These are phyloP conservation scores for Neolamprologus variostigma DNA, from an alignment of 2,113 vertebrate species.

Conservation along the genomic window DNA sequence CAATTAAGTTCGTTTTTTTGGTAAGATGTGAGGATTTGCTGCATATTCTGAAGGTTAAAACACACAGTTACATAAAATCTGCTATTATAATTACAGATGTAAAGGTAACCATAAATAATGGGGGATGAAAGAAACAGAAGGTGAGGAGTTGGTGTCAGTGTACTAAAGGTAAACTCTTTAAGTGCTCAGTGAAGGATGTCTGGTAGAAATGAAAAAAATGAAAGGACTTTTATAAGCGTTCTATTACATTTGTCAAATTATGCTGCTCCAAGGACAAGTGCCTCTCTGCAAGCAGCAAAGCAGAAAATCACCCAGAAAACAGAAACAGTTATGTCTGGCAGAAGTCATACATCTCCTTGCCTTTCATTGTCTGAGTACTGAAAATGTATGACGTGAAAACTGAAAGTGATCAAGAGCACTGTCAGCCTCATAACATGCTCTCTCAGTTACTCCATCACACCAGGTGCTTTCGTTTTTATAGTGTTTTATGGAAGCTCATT, in stretches of 20 bases:
- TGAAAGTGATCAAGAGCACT: background rate
- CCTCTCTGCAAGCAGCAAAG: background rate
- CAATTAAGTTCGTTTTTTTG: background rate
- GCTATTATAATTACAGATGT: background rate
- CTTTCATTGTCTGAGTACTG: background rate
- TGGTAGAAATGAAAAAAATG: background rate
- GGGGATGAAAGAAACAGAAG: background rate
- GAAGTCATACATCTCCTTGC: background rate
- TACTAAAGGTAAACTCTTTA: background rate
- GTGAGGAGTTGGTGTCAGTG: background rate
- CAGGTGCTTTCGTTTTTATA: background rate
- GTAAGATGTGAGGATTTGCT: background rate
- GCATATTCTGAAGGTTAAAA: background rate
- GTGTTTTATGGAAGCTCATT: background rate
- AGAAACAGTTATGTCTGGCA: background rate
- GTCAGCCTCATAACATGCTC: background rate
- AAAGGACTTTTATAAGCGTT: background rate
- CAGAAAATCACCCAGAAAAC: background rate
- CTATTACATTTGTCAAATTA: background rate
- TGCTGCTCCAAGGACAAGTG: slow-evolving; percentile 1
- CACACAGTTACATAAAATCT: background rate
- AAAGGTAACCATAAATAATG: background rate
- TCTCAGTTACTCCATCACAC: background rate
- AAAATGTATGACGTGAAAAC: background rate
- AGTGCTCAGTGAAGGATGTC: background rate